Conservation (phyloP, 2,797 vertebrate species). For the Neomorphus geoffroyi region DNA sequence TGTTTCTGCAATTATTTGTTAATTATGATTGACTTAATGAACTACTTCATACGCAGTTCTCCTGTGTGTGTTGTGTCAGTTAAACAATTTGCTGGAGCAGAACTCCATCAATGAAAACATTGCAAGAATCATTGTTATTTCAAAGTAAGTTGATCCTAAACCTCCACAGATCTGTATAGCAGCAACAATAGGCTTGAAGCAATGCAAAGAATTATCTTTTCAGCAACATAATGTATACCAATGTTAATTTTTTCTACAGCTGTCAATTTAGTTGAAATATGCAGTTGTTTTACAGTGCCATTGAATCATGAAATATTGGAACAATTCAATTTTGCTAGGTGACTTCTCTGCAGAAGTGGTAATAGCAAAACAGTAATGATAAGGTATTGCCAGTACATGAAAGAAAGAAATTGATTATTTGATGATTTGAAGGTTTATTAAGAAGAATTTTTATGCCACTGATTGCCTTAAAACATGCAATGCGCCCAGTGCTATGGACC, state of each 20-base stretch:
- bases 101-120: constrained; percentile 18
- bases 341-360: background rate
- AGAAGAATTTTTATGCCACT: background rate
- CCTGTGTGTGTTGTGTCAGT: background rate
- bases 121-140: constrained; percentile 14
- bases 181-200: constrained; percentile 34
- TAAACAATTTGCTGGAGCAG: background rate
- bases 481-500: background rate
- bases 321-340: background rate
- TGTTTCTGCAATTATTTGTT: constrained; percentile 24
- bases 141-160: constrained; percentile 37
- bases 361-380: background rate
- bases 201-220: constrained; percentile 22
- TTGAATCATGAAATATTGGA: background rate
- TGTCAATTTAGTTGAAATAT: background rate
- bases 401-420: background rate
- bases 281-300: constrained; percentile 1
- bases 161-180: background rate
- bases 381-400: background rate
- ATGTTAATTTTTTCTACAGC: constrained; percentile 11
- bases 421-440: background rate
- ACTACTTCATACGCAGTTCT: constrained; percentile 1
- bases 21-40: constrained; percentile 43
- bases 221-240: constrained; percentile 15
- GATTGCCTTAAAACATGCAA: background rate